These are phyloP conservation scores for Maniola jurtina DNA, from an alignment of 1,140 invertebrate species.

Conservation along the genomic window DNA sequence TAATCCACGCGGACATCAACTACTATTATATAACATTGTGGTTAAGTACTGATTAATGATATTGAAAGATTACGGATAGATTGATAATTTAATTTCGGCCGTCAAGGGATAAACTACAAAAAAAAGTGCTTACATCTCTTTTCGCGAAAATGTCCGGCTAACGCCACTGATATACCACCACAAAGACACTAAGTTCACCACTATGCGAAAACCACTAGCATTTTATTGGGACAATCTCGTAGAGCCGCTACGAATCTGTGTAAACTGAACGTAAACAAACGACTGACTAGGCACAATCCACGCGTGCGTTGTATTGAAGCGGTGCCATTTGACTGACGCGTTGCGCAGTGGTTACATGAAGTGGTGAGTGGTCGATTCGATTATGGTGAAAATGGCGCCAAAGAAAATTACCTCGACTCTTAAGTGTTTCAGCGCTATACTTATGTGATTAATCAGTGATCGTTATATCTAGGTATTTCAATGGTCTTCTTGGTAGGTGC, in stretches of 20 bases:
- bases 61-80: too few species aligned
- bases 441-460: background rate
- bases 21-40: too few species aligned
- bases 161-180: background rate
- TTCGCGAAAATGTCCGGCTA: background rate
- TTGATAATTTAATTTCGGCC: too few species aligned
- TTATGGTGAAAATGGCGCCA: slow-evolving; percentile 22
- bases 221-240: background rate
- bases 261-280: background rate
- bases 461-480: too few species aligned
- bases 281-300: background rate
- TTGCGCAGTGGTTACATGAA: background rate
- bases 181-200: background rate
- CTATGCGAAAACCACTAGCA: background rate
- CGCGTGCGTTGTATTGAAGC: background rate
- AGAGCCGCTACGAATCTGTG: background rate
- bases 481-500: too few species aligned
- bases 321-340: background rate
- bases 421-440: background rate
- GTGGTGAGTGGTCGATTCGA: background rate
- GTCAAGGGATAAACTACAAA: background rate
- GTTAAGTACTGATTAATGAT: too few species aligned
- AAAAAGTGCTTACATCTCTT: background rate
- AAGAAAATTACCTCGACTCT: slow-evolving; percentile 7
- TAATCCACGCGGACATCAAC: too few species aligned